Percentiles rank a stretch among this genome's conserved stretches.
Conservation (phyloP, 2,797 vertebrate species). For the Hybognathus amarus region DNA sequence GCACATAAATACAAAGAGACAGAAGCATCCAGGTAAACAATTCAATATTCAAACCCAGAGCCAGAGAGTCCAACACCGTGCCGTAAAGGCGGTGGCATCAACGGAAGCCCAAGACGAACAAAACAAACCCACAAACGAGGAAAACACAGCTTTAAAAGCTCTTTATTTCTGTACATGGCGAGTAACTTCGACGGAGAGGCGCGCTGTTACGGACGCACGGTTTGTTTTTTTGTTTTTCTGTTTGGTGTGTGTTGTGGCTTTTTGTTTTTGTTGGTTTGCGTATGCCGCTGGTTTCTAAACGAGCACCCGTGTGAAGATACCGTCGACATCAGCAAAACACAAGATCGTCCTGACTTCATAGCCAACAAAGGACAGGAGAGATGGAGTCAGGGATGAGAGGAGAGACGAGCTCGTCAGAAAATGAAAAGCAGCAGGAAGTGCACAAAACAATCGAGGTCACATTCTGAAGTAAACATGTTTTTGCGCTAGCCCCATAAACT, state of each 20-base stretch:
- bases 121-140: slow-evolving; percentile 17
- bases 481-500: slow-evolving; percentile 75
- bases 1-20: slow-evolving; percentile 38
- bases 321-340: slow-evolving; percentile 82
- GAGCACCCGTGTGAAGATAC: slow-evolving; percentile 77
- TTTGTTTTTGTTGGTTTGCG: slow-evolving; percentile 50
- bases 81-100: background rate
- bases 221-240: slow-evolving; percentile 68
- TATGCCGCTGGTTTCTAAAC: slow-evolving; percentile 74
- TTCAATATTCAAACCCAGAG: slow-evolving; percentile 30
- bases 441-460: slow-evolving; percentile 49
- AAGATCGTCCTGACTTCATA: slow-evolving; percentile 52
- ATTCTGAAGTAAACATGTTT: slow-evolving; percentile 68
- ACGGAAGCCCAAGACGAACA: background rate
- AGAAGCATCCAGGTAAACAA: slow-evolving; percentile 53
- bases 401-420: slow-evolving; percentile 72
- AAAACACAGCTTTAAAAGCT: slow-evolving; percentile 26
- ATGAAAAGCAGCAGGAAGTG: slow-evolving; percentile 52
- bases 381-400: slow-evolving; percentile 64
- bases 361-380: slow-evolving; percentile 56
- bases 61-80: slow-evolving; percentile 18
- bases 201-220: slow-evolving; percentile 63
- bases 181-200: slow-evolving; percentile 50
- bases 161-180: slow-evolving; percentile 57
- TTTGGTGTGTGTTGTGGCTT: slow-evolving; percentile 49